phyloP scores from a whole-genome alignment of 2,113 vertebrate species.

The Odontophorus gujanensis region DNA sequence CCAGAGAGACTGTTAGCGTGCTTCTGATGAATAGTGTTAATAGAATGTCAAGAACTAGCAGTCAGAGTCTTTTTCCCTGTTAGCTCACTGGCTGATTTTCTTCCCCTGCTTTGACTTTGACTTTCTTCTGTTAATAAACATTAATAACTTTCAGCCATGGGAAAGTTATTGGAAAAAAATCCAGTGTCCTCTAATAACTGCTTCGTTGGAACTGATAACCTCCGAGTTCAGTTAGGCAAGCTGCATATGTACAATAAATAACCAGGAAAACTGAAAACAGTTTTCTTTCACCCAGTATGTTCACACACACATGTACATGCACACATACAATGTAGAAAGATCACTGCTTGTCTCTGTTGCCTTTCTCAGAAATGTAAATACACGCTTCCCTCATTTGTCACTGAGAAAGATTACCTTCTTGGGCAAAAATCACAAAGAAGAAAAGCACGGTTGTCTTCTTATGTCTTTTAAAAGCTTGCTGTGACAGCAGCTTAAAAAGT shows the following conservation, averaged over 20 bases:
- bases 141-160: background rate
- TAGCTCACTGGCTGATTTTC: conserved; percentile 18
- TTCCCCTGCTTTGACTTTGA: background rate
- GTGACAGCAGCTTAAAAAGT: background rate
- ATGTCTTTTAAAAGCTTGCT: background rate
- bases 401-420: background rate
- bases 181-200: background rate
- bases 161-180: background rate
- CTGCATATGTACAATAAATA: conserved; percentile 3
- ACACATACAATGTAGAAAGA: background rate
- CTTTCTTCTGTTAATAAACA: background rate
- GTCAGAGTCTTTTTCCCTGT: background rate
- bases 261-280: background rate
- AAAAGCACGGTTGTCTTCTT: background rate
- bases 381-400: background rate
- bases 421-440: background rate
- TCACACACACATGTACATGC: background rate
- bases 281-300: no score
- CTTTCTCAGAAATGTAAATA: background rate
- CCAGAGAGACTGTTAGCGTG: background rate
- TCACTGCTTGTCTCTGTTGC: background rate
- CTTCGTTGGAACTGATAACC: conserved; percentile 12
- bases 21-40: background rate
- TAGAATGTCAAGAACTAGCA: background rate
- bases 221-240: background rate